Conservation (phyloP, 2,113 vertebrate genomes). For the Pelodiscus sinensis region DNA sequence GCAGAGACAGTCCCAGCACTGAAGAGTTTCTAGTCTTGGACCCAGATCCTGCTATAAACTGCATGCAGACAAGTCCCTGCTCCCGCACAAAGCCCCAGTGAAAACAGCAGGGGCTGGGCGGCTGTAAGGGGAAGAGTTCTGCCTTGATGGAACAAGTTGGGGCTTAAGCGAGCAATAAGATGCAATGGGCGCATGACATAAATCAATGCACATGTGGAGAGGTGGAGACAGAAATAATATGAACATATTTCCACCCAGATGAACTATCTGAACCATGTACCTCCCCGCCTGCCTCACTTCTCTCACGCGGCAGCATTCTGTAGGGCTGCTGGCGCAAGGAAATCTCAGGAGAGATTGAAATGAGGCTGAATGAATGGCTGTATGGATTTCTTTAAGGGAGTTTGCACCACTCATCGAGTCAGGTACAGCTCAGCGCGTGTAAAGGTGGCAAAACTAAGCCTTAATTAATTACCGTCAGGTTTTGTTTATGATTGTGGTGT, state of each 20-base stretch:
- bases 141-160: background rate
- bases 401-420: background rate
- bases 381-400: background rate
- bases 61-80: background rate
- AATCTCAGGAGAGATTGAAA: background rate
- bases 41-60: rapidly evolving
- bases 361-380: background rate
- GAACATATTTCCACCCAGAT: background rate
- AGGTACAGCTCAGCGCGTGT: background rate
- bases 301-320: background rate
- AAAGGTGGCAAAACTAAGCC: constrained; percentile 15
- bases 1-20: background rate
- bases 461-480: constrained; percentile 18
- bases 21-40: rapidly evolving
- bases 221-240: background rate
- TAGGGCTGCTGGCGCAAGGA: background rate
- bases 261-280: background rate
- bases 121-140: background rate
- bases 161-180: background rate
- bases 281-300: background rate
- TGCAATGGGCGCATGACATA: background rate
- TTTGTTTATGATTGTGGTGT: constrained; percentile 39
- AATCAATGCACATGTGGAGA: background rate
- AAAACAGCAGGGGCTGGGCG: background rate
- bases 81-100: background rate